These are phyloP conservation scores for Sceloporus tristichus DNA, from an alignment of 2,113 vertebrate genomes.

Conservation along the genomic window DNA sequence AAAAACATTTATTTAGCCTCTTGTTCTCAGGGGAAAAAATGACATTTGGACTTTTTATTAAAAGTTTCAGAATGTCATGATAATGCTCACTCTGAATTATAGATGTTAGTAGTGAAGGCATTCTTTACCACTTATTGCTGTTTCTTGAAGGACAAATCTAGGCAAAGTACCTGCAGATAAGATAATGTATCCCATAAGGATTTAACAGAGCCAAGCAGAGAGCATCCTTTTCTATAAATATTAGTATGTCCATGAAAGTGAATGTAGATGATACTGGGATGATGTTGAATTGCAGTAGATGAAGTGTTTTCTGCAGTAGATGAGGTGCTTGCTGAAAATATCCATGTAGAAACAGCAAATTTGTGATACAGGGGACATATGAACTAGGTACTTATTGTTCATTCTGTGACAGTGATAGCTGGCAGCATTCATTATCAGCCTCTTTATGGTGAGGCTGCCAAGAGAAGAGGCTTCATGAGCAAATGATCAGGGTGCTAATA, in stretches of 20 bases:
- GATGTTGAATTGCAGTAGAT: not conserved
- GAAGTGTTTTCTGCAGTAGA: not conserved
- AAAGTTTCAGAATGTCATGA: not conserved
- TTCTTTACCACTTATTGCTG: not conserved
- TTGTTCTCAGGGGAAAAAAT: not conserved
- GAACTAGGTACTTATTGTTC: not conserved
- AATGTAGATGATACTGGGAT: constrained; percentile 48
- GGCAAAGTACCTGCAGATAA: not conserved
- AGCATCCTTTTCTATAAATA: constrained; percentile 51
- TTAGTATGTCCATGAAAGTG: constrained; percentile 46
- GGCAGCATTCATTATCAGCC: not conserved
- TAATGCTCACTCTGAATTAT: not conserved
- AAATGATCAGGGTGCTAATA: too few relatives aligned
- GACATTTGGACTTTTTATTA: constrained; percentile 18
- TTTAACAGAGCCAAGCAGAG: constrained; percentile 32
- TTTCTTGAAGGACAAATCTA: constrained; percentile 20
- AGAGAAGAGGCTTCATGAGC: too few relatives aligned
- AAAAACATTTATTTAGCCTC: not conserved
- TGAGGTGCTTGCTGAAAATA: too few relatives aligned
- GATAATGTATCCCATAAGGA: constrained; percentile 24
- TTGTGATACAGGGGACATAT: not conserved
- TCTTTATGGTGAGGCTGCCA: not conserved
- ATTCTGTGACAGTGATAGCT: not conserved
- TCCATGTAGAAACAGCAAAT: not conserved
- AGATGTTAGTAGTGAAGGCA: not conserved